A percentile compares a stretch with the other conserved stretches of the same genome.
phyloP scores from a whole-genome alignment of 2,113 vertebrate species.

The Vidua chalybeata region DNA sequence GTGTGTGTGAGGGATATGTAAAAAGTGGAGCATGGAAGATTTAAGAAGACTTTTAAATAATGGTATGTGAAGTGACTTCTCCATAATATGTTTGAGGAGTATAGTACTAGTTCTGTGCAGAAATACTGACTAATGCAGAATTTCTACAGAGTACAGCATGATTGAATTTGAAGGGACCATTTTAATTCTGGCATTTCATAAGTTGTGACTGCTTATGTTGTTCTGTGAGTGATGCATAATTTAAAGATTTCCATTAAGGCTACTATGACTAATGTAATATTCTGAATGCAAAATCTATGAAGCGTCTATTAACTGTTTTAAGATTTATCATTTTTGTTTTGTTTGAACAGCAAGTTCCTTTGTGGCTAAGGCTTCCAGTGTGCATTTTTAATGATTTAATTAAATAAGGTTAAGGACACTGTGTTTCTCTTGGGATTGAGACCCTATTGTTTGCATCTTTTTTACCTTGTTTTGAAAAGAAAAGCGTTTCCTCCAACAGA shows the following conservation, averaged over 20 bases:
- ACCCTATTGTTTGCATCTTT: neutral
- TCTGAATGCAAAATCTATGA: neutral
- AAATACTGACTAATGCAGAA: neutral
- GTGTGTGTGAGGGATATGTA: neutral
- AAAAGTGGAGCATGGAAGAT: neutral
- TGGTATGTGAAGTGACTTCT: neutral
- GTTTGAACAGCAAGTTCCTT: neutral
- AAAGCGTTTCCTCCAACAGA: neutral
- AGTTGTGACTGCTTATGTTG: neutral
- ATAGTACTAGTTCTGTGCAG: neutral
- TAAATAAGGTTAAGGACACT: neutral
- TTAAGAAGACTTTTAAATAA: neutral
- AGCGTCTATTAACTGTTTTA: conserved; percentile 1
- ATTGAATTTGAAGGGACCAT: neutral
- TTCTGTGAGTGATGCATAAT: conserved; percentile 4
- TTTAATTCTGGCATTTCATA: neutral
- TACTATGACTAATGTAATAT: neutral
- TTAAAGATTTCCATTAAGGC: conserved; percentile 35
- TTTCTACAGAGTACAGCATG: neutral
- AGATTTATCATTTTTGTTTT: neutral
- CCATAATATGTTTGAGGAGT: neutral
- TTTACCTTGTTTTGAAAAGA: neutral
- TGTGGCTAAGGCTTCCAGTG: neutral
- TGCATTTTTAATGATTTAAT: conserved; percentile 18
- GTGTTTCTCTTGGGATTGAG: neutral